These are phyloP conservation scores for Lampropteryx suffumata DNA, from an alignment of 2,888 invertebrate species.

Conservation along the genomic window DNA sequence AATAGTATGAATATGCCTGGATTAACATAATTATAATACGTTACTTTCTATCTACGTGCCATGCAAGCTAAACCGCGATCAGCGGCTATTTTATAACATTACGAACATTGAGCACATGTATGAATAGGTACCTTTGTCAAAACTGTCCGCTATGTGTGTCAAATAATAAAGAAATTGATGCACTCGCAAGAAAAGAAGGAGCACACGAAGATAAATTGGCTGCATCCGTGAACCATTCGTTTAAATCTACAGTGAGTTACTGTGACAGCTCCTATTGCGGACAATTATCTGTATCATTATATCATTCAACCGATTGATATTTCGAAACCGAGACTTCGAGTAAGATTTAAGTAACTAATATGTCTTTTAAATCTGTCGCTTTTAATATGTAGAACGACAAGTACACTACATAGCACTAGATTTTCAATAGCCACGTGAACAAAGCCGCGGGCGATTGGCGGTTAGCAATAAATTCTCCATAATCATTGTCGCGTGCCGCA, in stretches of 20 bases:
- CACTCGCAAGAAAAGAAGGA: constrained; percentile 34
- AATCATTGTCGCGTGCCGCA: constrained; percentile 24
- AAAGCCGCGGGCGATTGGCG: neutral
- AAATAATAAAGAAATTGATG: constrained; percentile 19
- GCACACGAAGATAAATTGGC: constrained; percentile 53
- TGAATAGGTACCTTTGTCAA: too few species aligned
- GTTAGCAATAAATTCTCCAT: constrained; percentile 11
- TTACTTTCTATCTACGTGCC: too few species aligned
- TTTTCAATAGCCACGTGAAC: neutral
- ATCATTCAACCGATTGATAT: constrained; percentile 29
- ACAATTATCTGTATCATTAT: constrained; percentile 46
- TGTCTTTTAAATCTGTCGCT: too few species aligned
- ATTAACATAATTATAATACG: too few species aligned
- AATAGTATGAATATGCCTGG: too few species aligned
- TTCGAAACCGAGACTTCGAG: neutral
- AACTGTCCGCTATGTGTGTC: neutral
- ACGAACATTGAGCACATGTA: too few species aligned
- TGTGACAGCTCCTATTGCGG: constrained; percentile 50
- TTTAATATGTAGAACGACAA: too few species aligned
- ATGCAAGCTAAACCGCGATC: too few species aligned
- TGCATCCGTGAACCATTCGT: constrained; percentile 57
- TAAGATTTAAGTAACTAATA: too few species aligned
- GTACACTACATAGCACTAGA: too few species aligned
- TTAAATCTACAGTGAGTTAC: constrained; percentile 47
- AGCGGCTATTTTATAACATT: too few species aligned